Evolutionary conservation across 2,888 invertebrate genomes (phyloP).

Genomic region (Dasysyrphus albostriatus): DNA sequence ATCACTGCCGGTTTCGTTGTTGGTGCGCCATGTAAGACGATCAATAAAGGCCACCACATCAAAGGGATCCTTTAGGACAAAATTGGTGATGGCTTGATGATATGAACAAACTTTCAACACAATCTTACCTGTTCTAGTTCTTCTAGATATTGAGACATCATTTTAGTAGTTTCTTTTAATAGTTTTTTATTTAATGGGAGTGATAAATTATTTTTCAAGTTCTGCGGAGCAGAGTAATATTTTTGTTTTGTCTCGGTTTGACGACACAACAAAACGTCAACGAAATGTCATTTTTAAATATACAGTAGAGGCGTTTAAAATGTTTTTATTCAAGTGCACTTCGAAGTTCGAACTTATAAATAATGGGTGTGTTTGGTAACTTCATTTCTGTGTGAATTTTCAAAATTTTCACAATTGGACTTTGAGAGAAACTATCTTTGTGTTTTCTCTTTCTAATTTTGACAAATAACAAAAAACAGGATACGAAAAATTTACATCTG

Average conservation of each 20-base stretch:
- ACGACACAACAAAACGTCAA: background rate
- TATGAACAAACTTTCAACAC: background rate
- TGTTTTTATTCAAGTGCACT: background rate
- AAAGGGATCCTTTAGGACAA: slow-evolving; percentile 92
- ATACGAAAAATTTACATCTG: too few relatives aligned
- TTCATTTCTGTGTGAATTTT: too few relatives aligned
- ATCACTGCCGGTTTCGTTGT: slow-evolving; percentile 89
- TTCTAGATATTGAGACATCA: slow-evolving; percentile 95
- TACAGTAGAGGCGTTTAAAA: background rate
- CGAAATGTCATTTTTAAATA: background rate
- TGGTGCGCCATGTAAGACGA: slow-evolving; percentile 96
- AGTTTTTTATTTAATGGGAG: background rate
- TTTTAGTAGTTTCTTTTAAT: slow-evolving; percentile 84
- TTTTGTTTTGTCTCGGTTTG: background rate
- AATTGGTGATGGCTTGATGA: background rate
- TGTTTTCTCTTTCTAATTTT: too few relatives aligned
- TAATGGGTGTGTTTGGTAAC: too few relatives aligned
- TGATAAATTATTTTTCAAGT: background rate
- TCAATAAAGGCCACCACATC: slow-evolving; percentile 99
- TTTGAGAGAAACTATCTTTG: too few relatives aligned
- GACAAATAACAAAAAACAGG: too few relatives aligned
- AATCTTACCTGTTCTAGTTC: slow-evolving; percentile 91
- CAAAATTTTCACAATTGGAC: too few relatives aligned
- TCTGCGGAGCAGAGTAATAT: background rate
- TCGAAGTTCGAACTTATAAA: background rate